Evolutionary conservation across 2,888 invertebrate species (phyloP).

Genomic region (Phorcus lineatus): DNA sequence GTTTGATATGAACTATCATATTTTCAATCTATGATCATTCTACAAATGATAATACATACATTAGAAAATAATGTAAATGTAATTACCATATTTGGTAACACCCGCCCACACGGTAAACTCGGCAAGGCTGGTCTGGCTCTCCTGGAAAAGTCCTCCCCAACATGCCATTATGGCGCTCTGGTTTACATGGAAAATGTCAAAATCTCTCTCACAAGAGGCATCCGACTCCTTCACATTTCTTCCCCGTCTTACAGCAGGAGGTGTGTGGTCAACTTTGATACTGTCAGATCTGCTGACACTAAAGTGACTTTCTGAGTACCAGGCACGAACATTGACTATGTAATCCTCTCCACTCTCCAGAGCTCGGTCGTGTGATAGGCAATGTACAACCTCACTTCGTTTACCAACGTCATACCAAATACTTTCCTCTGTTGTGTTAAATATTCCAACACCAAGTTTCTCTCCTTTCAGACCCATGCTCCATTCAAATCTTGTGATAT

Average conservation of each 20-base stretch:
- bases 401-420: constrained; percentile 47
- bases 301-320: constrained; percentile 2
- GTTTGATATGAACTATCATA: no score
- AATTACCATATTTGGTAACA: constrained; percentile 34
- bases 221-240: neutral
- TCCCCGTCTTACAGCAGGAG: constrained; percentile 17
- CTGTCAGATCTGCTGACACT: neutral
- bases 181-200: neutral
- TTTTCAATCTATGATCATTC: no score
- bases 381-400: constrained; percentile 34
- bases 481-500: constrained; percentile 45
- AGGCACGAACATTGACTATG: constrained; percentile 15
- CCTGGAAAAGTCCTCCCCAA: constrained; percentile 23
- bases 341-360: constrained; percentile 22
- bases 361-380: constrained; percentile 33
- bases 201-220: neutral
- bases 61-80: no score
- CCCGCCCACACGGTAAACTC: constrained; percentile 25
- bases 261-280: constrained; percentile 23
- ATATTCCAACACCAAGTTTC: constrained; percentile 43
- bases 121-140: constrained; percentile 10
- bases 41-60: no score
- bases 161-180: neutral
- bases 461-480: constrained; percentile 40
- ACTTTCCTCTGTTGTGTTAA: constrained; percentile 33